A percentile compares a stretch with the other conserved stretches of the same genome.
phyloP scores from a whole-genome alignment of 1,140 invertebrate genomes.

The Plectrocnemia conspersa region DNA sequence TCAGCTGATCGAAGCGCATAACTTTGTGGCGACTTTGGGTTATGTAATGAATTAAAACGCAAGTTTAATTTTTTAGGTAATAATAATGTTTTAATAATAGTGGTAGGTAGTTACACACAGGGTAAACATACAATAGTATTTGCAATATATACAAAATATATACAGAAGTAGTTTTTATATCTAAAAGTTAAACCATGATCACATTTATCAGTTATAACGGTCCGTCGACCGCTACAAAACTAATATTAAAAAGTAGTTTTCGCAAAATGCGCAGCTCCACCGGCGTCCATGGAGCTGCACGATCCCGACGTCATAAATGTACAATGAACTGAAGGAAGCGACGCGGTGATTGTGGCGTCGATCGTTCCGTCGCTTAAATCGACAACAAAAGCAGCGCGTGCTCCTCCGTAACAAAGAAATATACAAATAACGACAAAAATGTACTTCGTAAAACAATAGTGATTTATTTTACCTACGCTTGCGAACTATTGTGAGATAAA shows the following conservation, averaged over 20 bases:
- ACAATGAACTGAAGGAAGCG: too few species aligned
- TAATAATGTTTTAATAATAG: slow-evolving; percentile 57
- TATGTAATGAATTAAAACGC: slow-evolving; percentile 28
- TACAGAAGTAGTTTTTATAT: slow-evolving; percentile 41
- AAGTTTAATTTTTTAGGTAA: slow-evolving; percentile 33
- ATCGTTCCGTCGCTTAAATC: too few species aligned
- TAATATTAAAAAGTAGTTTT: not conserved
- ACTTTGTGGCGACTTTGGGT: slow-evolving; percentile 12
- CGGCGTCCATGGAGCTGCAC: too few species aligned
- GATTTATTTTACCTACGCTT: too few species aligned
- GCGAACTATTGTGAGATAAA: too few species aligned
- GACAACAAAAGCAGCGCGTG: too few species aligned
- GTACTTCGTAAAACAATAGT: too few species aligned
- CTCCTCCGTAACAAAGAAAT: too few species aligned
- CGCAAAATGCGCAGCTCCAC: too few species aligned
- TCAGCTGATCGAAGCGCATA: not conserved
- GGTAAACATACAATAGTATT: slow-evolving; percentile 55
- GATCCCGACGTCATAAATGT: too few species aligned
- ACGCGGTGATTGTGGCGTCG: too few species aligned
- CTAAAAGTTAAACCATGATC: slow-evolving; percentile 42
- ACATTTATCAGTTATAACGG: slow-evolving; percentile 50
- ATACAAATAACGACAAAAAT: too few species aligned
- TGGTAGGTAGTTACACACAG: slow-evolving; percentile 56
- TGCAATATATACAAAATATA: slow-evolving; percentile 57
- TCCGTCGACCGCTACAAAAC: slow-evolving; percentile 22